These are phyloP conservation scores for Drosophila niveifrons DNA, from an alignment of 2,888 invertebrate species.

Conservation along the genomic window DNA sequence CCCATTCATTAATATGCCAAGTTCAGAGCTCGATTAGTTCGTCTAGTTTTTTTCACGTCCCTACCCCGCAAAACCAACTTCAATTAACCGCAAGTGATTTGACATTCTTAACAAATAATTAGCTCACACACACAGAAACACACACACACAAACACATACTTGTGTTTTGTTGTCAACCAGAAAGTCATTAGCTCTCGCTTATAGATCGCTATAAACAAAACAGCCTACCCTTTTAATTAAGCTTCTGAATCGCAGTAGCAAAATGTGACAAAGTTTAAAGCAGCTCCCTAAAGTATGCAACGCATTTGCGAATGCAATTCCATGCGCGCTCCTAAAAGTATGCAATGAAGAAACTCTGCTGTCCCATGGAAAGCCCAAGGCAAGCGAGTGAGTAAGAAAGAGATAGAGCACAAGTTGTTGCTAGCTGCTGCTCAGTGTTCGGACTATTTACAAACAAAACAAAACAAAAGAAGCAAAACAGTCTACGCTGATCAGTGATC, in stretches of 20 bases:
- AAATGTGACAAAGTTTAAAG: not conserved
- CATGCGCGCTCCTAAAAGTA: not conserved
- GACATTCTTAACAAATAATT: conserved; percentile 43
- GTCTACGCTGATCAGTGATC: too few species aligned
- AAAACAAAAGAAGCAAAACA: too few species aligned
- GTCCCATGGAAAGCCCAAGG: not conserved
- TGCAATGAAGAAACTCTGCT: not conserved
- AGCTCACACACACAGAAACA: not conserved
- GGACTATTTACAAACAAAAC: too few species aligned
- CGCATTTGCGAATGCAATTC: not conserved
- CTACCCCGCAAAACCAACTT: conserved; percentile 2
- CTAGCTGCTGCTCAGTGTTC: too few species aligned
- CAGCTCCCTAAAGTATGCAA: not conserved
- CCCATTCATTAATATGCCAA: conserved; percentile 5
- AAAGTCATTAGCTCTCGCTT: not conserved
- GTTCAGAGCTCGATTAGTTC: conserved; percentile 14
- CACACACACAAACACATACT: too few species aligned
- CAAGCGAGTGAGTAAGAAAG: too few species aligned
- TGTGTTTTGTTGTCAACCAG: conserved; percentile 1
- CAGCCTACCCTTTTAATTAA: not conserved
- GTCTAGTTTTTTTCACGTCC: conserved; percentile 7
- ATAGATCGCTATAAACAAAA: not conserved
- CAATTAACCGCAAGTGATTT: conserved; percentile 49
- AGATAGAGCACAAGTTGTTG: too few species aligned
- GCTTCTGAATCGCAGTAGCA: not conserved